Evolutionary conservation across 2,888 invertebrate genomes (phyloP).

Genomic region (Brachylomia viminalis): DNA sequence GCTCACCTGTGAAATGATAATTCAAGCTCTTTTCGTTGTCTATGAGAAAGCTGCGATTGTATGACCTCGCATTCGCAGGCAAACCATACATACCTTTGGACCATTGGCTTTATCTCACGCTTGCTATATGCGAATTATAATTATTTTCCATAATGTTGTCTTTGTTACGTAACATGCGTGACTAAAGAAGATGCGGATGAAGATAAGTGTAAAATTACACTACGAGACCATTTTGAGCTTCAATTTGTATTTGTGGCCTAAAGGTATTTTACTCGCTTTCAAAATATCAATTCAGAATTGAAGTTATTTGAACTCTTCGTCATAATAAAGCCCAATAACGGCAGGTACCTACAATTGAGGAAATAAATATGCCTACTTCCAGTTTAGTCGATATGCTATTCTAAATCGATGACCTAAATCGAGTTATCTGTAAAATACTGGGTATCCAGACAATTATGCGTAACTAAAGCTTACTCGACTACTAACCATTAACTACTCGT

Average conservation of each 20-base stretch:
- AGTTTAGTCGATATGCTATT: slow-evolving; percentile 23
- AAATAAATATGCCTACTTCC: neutral
- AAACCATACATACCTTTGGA: slow-evolving; percentile 28
- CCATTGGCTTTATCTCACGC: slow-evolving; percentile 55
- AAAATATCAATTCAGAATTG: neutral
- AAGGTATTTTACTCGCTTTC: neutral
- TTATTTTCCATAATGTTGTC: slow-evolving; percentile 62
- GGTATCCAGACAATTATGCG: slow-evolving; percentile 53
- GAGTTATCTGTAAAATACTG: slow-evolving; percentile 43
- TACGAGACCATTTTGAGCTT: neutral
- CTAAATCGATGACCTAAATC: slow-evolving; percentile 38
- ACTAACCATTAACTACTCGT: slow-evolving; percentile 39
- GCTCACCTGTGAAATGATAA: slow-evolving; percentile 36
- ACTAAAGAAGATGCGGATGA: slow-evolving; percentile 32
- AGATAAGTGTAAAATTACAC: slow-evolving; percentile 33
- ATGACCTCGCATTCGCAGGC: slow-evolving; percentile 62
- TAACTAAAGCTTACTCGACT: slow-evolving; percentile 49
- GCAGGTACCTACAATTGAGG: neutral
- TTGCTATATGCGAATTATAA: slow-evolving; percentile 53
- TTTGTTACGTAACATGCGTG: slow-evolving; percentile 60
- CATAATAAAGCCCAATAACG: neutral
- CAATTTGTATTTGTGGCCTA: neutral
- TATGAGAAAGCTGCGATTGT: slow-evolving; percentile 60
- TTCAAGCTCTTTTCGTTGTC: slow-evolving; percentile 26
- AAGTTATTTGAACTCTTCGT: neutral